Evolutionary conservation across 2,888 invertebrate genomes (phyloP).

Genomic region (Apantesis nais): DNA sequence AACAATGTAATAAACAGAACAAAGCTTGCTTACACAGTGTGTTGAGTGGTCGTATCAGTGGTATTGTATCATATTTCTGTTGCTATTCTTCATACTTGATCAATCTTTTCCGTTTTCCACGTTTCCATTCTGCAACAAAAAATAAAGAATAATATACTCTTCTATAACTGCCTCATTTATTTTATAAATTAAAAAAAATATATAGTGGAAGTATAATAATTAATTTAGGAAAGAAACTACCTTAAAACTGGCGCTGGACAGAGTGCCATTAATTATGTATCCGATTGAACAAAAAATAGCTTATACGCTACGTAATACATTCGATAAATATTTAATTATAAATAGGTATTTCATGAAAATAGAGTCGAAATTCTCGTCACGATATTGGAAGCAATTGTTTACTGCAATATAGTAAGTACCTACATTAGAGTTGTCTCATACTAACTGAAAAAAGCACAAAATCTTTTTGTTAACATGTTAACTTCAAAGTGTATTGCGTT

Average conservation of each 20-base stretch:
- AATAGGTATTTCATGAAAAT: not conserved
- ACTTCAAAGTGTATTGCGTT: no score
- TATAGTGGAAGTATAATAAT: not conserved
- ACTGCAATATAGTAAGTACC: no score
- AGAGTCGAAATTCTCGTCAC: no score
- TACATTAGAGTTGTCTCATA: no score
- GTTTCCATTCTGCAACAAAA: slow-evolving; percentile 69
- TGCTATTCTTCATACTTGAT: slow-evolving; percentile 17
- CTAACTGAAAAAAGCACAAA: no score
- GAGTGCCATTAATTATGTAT: no score
- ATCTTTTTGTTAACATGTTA: no score
- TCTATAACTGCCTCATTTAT: not conserved
- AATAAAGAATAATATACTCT: not conserved
- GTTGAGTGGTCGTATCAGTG: slow-evolving; percentile 23
- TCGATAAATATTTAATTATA: not conserved
- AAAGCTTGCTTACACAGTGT: slow-evolving; percentile 22
- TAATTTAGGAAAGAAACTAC: not conserved
- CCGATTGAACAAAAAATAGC: not conserved
- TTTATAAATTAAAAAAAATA: no score
- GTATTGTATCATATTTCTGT: slow-evolving; percentile 17
- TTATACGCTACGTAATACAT: not conserved
- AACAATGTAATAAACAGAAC: slow-evolving; percentile 21
- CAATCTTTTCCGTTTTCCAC: slow-evolving; percentile 75
- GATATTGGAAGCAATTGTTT: no score
- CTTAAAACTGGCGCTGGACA: no score